Percentiles rank a stretch among this genome's conserved stretches.
phyloP scores from a whole-genome alignment of 2,888 invertebrate genomes.

The Daptonema setosum region DNA sequence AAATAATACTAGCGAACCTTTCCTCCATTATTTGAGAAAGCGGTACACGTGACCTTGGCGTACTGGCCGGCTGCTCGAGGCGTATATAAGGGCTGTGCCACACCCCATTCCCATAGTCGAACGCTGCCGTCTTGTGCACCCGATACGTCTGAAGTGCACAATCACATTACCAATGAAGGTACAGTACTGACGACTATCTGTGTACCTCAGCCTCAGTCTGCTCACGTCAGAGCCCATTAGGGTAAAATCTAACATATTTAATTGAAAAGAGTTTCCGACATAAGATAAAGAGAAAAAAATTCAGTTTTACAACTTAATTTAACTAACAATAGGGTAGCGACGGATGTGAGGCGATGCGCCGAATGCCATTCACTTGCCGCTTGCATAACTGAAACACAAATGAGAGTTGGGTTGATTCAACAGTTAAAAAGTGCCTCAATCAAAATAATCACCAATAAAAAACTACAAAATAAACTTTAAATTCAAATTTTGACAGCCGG shows the following conservation, averaged over 20 bases:
- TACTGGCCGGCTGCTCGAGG: constrained; percentile 80
- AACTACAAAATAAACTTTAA: too few relatives aligned
- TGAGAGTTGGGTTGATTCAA: not conserved
- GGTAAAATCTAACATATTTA: too few relatives aligned
- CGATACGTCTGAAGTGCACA: constrained; percentile 47
- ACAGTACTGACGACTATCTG: too few relatives aligned
- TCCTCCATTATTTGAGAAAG: constrained; percentile 86
- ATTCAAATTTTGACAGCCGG: too few relatives aligned
- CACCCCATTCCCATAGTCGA: constrained; percentile 93
- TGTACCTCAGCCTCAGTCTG: too few relatives aligned
- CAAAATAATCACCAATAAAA: too few relatives aligned
- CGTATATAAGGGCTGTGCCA: constrained; percentile 57
- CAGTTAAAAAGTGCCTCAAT: not conserved
- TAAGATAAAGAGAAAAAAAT: too few relatives aligned
- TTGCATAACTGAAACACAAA: constrained; percentile 53
- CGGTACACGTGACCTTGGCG: constrained; percentile 61
- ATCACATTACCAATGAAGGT: too few relatives aligned
- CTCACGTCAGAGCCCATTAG: too few relatives aligned
- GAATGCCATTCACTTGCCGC: constrained; percentile 76
- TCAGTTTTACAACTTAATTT: too few relatives aligned
- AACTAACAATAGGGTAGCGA: constrained; percentile 77
- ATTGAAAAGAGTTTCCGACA: too few relatives aligned
- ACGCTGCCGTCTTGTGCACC: constrained; percentile 90
- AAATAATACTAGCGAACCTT: constrained; percentile 36
- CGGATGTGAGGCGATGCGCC: constrained; percentile 86